Evolutionary conservation across 2,113 vertebrate species (phyloP).

Genomic region (Suricata suricatta): DNA sequence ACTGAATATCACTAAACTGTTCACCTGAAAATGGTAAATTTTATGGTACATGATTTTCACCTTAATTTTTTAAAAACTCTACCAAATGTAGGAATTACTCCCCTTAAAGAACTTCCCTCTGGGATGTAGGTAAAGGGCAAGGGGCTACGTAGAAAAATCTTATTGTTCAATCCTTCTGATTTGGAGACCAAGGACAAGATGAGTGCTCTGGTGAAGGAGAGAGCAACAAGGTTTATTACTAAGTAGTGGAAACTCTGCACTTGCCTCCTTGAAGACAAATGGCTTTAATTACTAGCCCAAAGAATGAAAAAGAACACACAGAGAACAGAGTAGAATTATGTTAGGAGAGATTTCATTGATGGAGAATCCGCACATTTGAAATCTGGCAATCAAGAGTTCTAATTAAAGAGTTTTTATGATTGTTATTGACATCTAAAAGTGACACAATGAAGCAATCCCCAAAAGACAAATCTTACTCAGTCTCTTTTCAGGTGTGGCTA

Average conservation of each 20-base stretch:
- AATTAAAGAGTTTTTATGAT: background rate
- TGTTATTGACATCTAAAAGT: background rate
- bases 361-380: background rate
- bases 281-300: background rate
- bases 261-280: background rate
- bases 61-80: background rate
- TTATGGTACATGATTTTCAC: background rate
- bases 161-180: background rate
- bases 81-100: background rate
- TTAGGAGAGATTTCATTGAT: background rate
- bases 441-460: background rate
- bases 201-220: background rate
- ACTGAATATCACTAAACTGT: background rate
- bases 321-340: background rate
- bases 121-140: background rate
- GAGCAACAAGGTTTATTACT: background rate
- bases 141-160: background rate
- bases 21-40: background rate
- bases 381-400: background rate
- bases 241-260: background rate
- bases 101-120: background rate
- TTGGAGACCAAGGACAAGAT: background rate
- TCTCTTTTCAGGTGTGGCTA: background rate
- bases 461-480: background rate
- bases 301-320: background rate